Percentiles rank a stretch among this genome's conserved stretches.
phyloP scores from a whole-genome alignment of 2,113 vertebrate species.

The Redunca redunca region DNA sequence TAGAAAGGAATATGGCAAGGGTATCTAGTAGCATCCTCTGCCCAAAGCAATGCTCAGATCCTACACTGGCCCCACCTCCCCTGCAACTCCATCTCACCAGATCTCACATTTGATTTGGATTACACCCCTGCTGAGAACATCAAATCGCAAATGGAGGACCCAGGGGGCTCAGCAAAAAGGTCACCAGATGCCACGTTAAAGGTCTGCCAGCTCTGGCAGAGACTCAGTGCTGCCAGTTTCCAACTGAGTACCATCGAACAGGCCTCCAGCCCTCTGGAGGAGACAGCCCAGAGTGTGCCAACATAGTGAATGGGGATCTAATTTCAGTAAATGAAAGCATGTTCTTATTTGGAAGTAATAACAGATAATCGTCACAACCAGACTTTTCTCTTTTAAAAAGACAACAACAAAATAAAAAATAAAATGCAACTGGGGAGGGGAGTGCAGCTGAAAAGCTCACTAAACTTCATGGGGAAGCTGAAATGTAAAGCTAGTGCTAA shows the following conservation, averaged over 20 bases:
- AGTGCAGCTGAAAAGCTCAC: constrained; percentile 3
- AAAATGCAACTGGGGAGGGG: not conserved
- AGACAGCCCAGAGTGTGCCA: not conserved
- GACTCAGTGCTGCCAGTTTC: constrained; percentile 30
- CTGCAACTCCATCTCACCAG: not conserved
- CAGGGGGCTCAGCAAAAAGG: constrained; percentile 48
- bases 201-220: constrained; percentile 62
- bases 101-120: constrained; percentile 50
- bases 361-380: constrained; percentile 11
- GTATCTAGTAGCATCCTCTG: not conserved
- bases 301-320: constrained; percentile 2
- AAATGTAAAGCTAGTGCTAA: constrained; percentile 4
- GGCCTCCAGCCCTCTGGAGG: constrained; percentile 18
- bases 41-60: not conserved
- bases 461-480: not conserved
- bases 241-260: constrained; percentile 41
- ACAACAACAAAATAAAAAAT: constrained; percentile 29
- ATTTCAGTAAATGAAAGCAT: constrained; percentile 50
- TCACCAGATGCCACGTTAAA: constrained; percentile 69
- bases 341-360: constrained; percentile 48
- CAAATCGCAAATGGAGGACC: constrained; percentile 48
- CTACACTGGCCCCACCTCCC: not conserved
- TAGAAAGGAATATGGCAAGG: not conserved
- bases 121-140: constrained; percentile 20
- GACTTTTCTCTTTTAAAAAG: constrained; percentile 7